These are phyloP conservation scores for Eulimnadia texana DNA, from an alignment of 1,140 invertebrate species.

Conservation along the genomic window DNA sequence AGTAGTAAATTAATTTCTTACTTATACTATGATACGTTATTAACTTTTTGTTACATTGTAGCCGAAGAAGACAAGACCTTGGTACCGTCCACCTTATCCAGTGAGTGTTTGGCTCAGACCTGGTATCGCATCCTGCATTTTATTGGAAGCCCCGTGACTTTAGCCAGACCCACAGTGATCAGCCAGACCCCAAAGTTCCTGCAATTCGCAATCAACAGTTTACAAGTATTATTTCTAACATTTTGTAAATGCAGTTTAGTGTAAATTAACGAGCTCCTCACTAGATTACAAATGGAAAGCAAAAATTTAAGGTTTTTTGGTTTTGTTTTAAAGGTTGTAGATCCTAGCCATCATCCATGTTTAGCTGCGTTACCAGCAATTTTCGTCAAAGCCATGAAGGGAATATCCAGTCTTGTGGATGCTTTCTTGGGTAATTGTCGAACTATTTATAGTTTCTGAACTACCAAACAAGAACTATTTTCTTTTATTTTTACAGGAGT, in stretches of 20 bases:
- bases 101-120: conserved; percentile 78
- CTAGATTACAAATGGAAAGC: not conserved
- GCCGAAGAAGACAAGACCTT: conserved; percentile 69
- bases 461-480: too few relatives aligned
- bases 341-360: conserved; percentile 84
- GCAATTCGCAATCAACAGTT: conserved; percentile 32
- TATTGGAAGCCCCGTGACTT: conserved; percentile 82
- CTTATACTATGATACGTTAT: not conserved
- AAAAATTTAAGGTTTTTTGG: not conserved
- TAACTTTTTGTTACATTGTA: conserved; percentile 27
- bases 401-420: conserved; percentile 81
- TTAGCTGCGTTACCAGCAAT: conserved; percentile 71
- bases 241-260: not conserved
- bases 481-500: too few relatives aligned
- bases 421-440: conserved; percentile 83
- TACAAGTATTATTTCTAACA: conserved; percentile 23
- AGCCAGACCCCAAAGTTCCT: conserved; percentile 73
- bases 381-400: conserved; percentile 86
- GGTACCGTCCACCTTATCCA: conserved; percentile 64
- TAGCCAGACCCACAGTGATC: conserved; percentile 71
- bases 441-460: too few relatives aligned
- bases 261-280: too few relatives aligned
- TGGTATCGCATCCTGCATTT: conserved; percentile 90
- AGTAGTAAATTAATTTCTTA: conserved; percentile 26
- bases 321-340: conserved; percentile 37